These are phyloP conservation scores for Lagopus muta DNA, from an alignment of 2,113 vertebrate species.

Conservation along the genomic window DNA sequence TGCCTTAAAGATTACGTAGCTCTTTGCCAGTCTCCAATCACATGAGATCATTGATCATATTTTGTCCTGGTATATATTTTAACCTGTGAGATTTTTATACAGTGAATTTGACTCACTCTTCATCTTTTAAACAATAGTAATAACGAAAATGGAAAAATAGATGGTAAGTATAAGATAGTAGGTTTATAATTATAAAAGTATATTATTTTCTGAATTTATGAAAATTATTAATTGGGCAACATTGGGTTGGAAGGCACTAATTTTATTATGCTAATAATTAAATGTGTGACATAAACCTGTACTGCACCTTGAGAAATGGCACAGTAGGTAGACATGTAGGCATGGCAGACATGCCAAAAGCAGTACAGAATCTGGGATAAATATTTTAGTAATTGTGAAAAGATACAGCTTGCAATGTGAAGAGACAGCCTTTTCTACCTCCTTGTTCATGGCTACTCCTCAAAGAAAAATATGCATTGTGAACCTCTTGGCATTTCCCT, in stretches of 20 bases:
- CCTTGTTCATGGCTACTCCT: neutral
- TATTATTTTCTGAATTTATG: neutral
- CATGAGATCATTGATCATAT: too few species aligned
- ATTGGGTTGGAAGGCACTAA: neutral
- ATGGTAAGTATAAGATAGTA: neutral
- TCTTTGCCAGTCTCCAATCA: too few species aligned
- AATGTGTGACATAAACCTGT: neutral
- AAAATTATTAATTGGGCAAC: neutral
- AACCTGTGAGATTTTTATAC: neutral
- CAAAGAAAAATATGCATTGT: neutral
- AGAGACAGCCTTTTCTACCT: neutral
- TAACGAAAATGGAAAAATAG: neutral
- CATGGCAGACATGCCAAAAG: neutral
- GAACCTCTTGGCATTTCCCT: neutral
- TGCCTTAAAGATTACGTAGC: too few species aligned
- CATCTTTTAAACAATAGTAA: neutral
- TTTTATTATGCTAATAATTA: neutral
- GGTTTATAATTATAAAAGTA: neutral
- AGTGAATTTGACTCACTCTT: neutral
- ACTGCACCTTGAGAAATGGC: neutral
- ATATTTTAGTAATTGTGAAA: neutral
- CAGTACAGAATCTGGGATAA: conserved; percentile 1
- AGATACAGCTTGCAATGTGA: neutral
- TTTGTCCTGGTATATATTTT: neutral
- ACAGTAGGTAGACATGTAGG: neutral